Evolutionary conservation across 2,888 invertebrate genomes (phyloP).

Genomic region (Boloria selene): DNA sequence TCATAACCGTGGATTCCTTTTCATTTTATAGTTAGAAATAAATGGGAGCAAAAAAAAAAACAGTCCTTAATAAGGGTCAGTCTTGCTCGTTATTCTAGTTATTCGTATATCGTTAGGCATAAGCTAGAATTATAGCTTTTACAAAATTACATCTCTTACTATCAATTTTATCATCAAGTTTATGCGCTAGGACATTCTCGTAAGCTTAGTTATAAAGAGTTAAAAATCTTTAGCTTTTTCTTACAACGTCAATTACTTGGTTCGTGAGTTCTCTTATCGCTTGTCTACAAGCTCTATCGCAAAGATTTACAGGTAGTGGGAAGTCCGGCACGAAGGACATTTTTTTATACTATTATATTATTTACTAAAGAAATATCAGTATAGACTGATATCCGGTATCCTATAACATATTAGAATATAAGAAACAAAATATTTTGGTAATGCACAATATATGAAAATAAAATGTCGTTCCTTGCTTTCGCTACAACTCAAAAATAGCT

Average conservation of each 20-base stretch:
- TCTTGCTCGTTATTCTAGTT: not conserved
- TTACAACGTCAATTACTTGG: conserved; percentile 75
- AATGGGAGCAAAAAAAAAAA: no score
- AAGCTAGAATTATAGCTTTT: conserved; percentile 9
- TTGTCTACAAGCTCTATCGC: conserved; percentile 61
- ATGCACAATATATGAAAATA: no score
- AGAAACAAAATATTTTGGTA: not conserved
- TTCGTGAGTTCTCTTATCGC: conserved; percentile 68
- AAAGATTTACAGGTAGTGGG: conserved; percentile 70
- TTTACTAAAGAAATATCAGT: conserved; percentile 8
- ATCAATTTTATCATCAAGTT: conserved; percentile 55
- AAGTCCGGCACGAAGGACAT: conserved; percentile 53
- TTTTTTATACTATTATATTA: conserved; percentile 41
- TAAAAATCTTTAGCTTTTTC: conserved; percentile 57
- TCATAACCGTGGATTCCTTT: no score
- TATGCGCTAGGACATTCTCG: conserved; percentile 52
- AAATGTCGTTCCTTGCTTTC: no score
- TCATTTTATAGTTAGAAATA: no score
- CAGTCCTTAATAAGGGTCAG: no score
- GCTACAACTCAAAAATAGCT: no score
- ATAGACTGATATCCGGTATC: not conserved
- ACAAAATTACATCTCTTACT: conserved; percentile 20
- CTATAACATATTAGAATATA: not conserved
- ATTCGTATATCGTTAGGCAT: no score
- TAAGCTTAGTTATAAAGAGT: conserved; percentile 50